phyloP scores from a whole-genome alignment of 2,113 vertebrate species.

The Cardinalis cardinalis region DNA sequence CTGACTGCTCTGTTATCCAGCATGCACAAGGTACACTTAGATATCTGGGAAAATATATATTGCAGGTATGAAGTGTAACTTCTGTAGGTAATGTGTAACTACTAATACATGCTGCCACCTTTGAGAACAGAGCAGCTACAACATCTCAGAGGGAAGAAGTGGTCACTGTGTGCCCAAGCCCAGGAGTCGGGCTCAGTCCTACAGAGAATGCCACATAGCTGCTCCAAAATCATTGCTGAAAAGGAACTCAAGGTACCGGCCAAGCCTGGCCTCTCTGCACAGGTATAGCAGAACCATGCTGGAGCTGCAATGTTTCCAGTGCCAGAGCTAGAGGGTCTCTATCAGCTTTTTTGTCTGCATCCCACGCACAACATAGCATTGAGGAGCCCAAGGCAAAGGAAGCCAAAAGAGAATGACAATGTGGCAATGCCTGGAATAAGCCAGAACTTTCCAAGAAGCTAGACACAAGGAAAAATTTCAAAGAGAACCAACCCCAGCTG shows the following conservation, averaged over 20 bases:
- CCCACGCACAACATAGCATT: background rate
- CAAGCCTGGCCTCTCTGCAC: background rate
- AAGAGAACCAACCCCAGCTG: background rate
- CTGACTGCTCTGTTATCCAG: background rate
- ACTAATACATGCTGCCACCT: background rate
- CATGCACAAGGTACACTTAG: background rate
- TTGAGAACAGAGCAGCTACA: background rate
- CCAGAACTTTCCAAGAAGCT: background rate
- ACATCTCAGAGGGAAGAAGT: background rate
- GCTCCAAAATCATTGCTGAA: background rate
- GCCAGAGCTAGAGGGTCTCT: background rate
- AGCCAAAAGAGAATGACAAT: background rate
- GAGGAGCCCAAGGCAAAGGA: background rate
- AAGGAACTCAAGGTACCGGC: background rate
- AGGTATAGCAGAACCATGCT: background rate
- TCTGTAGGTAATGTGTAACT: background rate
- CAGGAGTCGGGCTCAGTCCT: background rate
- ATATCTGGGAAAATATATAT: background rate
- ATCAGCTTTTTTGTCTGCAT: background rate
- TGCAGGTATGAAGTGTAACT: background rate
- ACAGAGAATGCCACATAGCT: background rate
- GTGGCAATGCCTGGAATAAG: background rate
- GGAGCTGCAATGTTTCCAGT: background rate
- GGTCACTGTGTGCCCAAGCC: background rate
- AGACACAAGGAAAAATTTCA: background rate